Conservation (phyloP, 2,888 invertebrate genomes). For the Hydriomena furcata region DNA sequence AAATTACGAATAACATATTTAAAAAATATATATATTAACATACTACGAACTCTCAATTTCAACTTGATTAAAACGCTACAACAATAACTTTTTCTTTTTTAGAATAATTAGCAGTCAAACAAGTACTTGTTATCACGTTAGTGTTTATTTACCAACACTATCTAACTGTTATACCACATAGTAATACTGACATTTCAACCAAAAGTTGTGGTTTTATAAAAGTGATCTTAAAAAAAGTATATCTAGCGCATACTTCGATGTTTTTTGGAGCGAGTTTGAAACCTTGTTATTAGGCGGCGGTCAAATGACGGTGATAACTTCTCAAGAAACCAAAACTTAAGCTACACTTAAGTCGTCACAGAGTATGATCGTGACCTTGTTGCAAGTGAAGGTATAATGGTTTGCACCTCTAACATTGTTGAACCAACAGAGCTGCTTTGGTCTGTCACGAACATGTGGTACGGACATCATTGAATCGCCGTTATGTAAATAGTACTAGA, state of each 20-base stretch:
- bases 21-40: too few relatives aligned
- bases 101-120: conserved; percentile 14
- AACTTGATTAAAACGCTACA: too few relatives aligned
- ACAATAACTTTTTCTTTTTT: conserved; percentile 8
- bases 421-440: neutral
- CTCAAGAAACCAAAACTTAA: neutral
- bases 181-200: conserved; percentile 32
- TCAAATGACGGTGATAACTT: too few relatives aligned
- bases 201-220: conserved; percentile 36
- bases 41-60: too few relatives aligned
- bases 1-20: too few relatives aligned
- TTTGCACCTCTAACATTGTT: conserved; percentile 8
- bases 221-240: too few relatives aligned
- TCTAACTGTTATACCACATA: conserved; percentile 4
- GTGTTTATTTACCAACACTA: conserved; percentile 29
- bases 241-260: too few relatives aligned
- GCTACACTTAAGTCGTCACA: conserved; percentile 43
- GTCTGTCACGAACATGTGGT: neutral
- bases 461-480: neutral
- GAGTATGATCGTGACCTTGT: conserved; percentile 68
- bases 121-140: conserved; percentile 4
- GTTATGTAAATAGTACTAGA: too few relatives aligned
- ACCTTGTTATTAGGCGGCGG: too few relatives aligned
- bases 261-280: too few relatives aligned
- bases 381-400: conserved; percentile 62